Base-by-base conservation (phyloP, 2,113 vertebrate species). In the Promerops cafer region DNA sequence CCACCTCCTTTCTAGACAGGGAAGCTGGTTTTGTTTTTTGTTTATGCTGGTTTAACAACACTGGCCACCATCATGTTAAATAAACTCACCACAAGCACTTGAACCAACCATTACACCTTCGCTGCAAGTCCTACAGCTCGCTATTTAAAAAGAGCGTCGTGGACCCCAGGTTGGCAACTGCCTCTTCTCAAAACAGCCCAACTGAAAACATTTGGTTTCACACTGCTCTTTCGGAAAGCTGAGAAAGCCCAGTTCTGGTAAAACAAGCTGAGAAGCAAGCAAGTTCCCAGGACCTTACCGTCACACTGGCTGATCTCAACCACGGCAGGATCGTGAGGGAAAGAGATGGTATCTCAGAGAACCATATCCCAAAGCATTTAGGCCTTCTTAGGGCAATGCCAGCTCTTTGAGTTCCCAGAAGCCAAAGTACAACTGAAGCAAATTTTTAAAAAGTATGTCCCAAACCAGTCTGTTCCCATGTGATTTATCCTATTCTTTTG, bases 331-430 rank as follows among this genome's bases (percentile, higher is more conserved):
- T 75, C 68, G 57, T 2, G 4, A 89, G 33, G 26, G 37, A 78
- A 50, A 57, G 74, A 82, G 63, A 24, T 8, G 37, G 24, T 77
- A 39, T 76, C 85, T 85, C 0, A 0, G 40, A 77, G 30, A 87
- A 65, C 24, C 40, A 61, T 49, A 81, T 93, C 66, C 45, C 49
- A 44, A 45, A 66, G 31, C 80, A 59, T 75, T 92, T 80, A 65
- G 44, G 60, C 60, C 77, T 79, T 89, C 45, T 52, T 54, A 69
- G 39, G 91, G 35, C 71, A 93, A 44, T 2, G 21, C 35, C 63
- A 83, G 30, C 40, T 63, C 59, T 93, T 83, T 52, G 56, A 82
- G 69, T 96, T 92, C 69, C 56, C 94, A 94, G 66, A 83, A 92
- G 66, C 77, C 76, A 64, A 78, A 91, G 33, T 52, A 92, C 42